These are phyloP conservation scores for Drosophila sordidula DNA, from an alignment of 2,888 invertebrate species.

Conservation along the genomic window DNA sequence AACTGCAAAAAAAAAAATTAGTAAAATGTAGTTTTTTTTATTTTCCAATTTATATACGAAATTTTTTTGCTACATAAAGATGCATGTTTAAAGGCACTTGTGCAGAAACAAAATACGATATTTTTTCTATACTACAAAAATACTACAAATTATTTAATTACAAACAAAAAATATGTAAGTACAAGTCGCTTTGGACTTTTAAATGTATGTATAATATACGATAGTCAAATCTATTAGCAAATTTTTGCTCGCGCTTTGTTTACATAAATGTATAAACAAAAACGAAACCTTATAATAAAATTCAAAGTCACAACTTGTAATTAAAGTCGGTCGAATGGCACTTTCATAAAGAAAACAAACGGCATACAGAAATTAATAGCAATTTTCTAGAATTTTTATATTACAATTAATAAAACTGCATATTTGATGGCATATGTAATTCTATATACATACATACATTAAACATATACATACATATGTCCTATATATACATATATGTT, in stretches of 20 bases:
- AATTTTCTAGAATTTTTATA: constrained; percentile 84
- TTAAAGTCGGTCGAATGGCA: constrained; percentile 56
- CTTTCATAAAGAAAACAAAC: constrained; percentile 44
- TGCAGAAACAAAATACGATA: constrained; percentile 63
- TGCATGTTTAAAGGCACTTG: constrained; percentile 68
- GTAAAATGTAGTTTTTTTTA: constrained; percentile 30
- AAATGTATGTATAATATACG: constrained; percentile 54
- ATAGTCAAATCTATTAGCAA: constrained; percentile 83
- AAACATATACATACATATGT: constrained; percentile 24
- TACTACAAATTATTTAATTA: constrained; percentile 56
- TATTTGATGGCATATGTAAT: constrained; percentile 53
- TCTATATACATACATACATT: constrained; percentile 40
- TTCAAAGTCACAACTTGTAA: constrained; percentile 49
- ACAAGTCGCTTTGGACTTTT: constrained; percentile 69
- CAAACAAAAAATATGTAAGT: constrained; percentile 32
- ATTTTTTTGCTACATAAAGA: constrained; percentile 48
- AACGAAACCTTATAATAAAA: constrained; percentile 38
- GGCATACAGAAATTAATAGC: constrained; percentile 67
- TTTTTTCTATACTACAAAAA: constrained; percentile 71
- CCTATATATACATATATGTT: constrained; percentile 53
- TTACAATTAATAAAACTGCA: constrained; percentile 57
- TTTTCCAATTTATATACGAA: constrained; percentile 67
- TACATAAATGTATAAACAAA: constrained; percentile 49
- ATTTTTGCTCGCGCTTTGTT: constrained; percentile 84
- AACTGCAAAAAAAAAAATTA: constrained; percentile 12